A percentile compares a stretch with the other conserved stretches of the same genome.
These are phyloP conservation scores for Nesospiza acunhae DNA, from an alignment of 2,113 vertebrate species.

Conservation along the genomic window DNA sequence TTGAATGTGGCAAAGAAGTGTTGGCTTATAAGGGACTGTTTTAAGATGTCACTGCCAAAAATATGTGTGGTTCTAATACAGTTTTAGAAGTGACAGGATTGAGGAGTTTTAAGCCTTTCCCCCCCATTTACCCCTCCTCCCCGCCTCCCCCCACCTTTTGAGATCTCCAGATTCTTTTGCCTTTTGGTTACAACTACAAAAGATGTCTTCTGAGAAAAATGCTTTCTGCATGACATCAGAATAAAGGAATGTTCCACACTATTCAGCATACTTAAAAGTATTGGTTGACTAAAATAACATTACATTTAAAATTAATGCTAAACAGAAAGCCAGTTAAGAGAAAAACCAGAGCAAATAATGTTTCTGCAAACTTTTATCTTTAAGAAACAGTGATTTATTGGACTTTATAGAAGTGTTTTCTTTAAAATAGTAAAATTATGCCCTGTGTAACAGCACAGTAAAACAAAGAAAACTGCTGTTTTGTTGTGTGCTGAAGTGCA, in stretches of 20 bases:
- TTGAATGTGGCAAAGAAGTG: constrained; percentile 59
- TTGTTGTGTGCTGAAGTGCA: background rate
- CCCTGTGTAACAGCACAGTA: background rate
- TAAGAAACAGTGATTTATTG: constrained; percentile 22
- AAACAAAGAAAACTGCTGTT: background rate
- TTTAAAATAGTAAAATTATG: constrained; percentile 1
- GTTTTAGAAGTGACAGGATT: constrained; percentile 60
- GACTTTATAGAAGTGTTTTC: background rate
- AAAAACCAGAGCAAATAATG: constrained; percentile 10
- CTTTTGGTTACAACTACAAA: constrained; percentile 82
- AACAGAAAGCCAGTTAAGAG: constrained; percentile 38
- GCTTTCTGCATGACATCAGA: constrained; percentile 80
- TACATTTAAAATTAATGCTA: constrained; percentile 67
- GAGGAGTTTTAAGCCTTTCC: constrained; percentile 53
- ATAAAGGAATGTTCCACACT: constrained; percentile 75
- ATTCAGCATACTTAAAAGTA: constrained; percentile 70
- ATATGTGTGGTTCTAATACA: constrained; percentile 54
- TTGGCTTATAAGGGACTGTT: constrained; percentile 38
- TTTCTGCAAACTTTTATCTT: constrained; percentile 34
- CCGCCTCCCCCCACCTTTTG: constrained; percentile 1
- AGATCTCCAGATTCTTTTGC: constrained; percentile 79
- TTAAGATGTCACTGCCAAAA: constrained; percentile 56
- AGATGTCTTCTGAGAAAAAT: constrained; percentile 82
- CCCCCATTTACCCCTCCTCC: background rate
- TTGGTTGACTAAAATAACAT: constrained; percentile 77